These are phyloP conservation scores for Apamea sordens DNA, from an alignment of 2,888 invertebrate genomes.

Conservation along the genomic window DNA sequence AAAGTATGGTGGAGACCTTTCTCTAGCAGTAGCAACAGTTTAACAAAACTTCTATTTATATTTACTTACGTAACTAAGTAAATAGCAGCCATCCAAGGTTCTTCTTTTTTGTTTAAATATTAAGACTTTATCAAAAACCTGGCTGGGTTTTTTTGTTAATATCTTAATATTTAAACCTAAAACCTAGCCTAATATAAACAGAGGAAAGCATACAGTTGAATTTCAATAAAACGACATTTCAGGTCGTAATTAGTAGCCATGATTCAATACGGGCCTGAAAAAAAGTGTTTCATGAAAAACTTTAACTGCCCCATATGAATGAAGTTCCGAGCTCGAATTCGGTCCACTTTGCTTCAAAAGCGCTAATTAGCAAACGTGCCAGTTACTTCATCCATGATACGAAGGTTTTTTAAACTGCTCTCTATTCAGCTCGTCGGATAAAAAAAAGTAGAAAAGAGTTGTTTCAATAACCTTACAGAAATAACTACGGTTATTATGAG, in stretches of 20 bases:
- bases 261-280: conserved; percentile 11
- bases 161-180: not conserved
- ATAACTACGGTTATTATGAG: not conserved
- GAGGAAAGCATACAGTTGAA: not conserved
- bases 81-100: too few relatives aligned
- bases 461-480: not conserved
- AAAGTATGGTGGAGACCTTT: not conserved
- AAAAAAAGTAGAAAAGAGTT: not conserved
- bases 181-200: not conserved
- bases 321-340: conserved; percentile 29
- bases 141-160: not conserved
- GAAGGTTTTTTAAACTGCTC: conserved; percentile 23
- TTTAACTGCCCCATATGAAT: conserved; percentile 33
- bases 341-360: conserved; percentile 42
- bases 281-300: conserved; percentile 28
- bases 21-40: not conserved
- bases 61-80: too few relatives aligned
- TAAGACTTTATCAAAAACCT: too few relatives aligned
- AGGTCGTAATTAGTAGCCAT: conserved; percentile 1
- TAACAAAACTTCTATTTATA: not conserved
- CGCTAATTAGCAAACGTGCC: conserved; percentile 48
- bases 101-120: too few relatives aligned
- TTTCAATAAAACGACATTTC: conserved; percentile 6
- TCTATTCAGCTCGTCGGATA: conserved; percentile 11
- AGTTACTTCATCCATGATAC: conserved; percentile 36